Conservation (phyloP, 92 coral and sea anemone genomes). For the Parazoanthus swiftii region DNA sequence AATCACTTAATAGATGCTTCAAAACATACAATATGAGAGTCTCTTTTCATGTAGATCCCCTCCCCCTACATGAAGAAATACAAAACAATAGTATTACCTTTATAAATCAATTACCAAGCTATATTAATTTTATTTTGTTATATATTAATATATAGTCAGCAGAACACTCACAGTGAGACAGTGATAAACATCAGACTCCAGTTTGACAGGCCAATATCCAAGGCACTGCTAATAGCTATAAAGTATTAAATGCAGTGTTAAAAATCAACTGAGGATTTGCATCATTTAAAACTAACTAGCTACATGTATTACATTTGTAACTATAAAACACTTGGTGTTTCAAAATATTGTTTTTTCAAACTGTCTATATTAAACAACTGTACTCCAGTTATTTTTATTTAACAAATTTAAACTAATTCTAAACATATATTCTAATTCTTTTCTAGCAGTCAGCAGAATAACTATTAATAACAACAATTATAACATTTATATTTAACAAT, state of each 20-base stretch:
- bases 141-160: too few species aligned
- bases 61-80: not conserved
- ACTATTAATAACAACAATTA: too few species aligned
- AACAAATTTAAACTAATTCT: too few species aligned
- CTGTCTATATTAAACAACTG: too few species aligned
- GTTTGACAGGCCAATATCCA: constrained; percentile 94
- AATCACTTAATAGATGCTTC: not conserved
- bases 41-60: not conserved
- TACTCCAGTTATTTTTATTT: too few species aligned
- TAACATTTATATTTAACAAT: too few species aligned
- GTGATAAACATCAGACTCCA: constrained; percentile 98
- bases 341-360: not conserved
- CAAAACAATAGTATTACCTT: not conserved
- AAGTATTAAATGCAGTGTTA: not conserved
- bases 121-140: too few species aligned
- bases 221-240: constrained; percentile 91
- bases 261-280: not conserved
- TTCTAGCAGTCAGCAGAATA: too few species aligned
- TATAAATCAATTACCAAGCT: too few species aligned
- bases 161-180: constrained; percentile 81
- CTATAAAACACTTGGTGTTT: not conserved
- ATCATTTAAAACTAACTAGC: not conserved
- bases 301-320: not conserved
- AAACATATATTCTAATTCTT: too few species aligned
- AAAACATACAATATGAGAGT: not conserved